Evolutionary conservation across 2,113 vertebrate species (phyloP), one percentile per base, ranked within the genome.

Genomic region (Aplodontia rufa): DNA sequence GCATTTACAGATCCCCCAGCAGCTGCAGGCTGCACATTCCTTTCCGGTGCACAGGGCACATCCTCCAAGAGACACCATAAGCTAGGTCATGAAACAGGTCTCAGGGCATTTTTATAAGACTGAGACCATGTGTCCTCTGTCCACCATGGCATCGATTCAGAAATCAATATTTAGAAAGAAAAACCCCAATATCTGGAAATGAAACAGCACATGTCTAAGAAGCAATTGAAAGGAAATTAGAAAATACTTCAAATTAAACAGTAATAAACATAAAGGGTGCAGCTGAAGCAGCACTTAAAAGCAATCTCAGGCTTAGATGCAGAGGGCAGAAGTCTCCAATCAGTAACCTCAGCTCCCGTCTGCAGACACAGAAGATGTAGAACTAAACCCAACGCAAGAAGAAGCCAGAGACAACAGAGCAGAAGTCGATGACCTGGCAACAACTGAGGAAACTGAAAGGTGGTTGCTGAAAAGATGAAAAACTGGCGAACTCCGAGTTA

Each of bases 181-280:
- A 74, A 19, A 1, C 4, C 26, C 22, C 58, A 49, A 69, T 72
- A 92, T 10, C 49, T 92, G n/a, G 12, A 96, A 76, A 62, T 74
- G n/a, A 42, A 49, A 42, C 17, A 82, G 28, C 49, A 92, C 62
- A 13, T 11, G 45, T 66, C 60, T 71, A 47, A 92, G 45, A 87
- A 75, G 2, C 94, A 86, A 78, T 58, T 42, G 40, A 74, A 87
- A 62, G 14, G 8, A 83, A 74, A 87, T 45, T 90, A 81, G 11
- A 92, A 93, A 92, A 62, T 42, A 82, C 9, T 82, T 94, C 47
- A 72, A 74, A 92, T 83, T 60, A 74, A 86, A 85, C 62, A 42
- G 66, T 76, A 86, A 74, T n/a, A 71, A 79, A 47, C 82, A 62
- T 82, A 37, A 55, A 92, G 9, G 30, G 10, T 47, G 49, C 6